Percentiles rank a stretch among this genome's conserved stretches.
Evolutionary conservation across 2,797 vertebrate genomes (phyloP).

Genomic region (Platyrinchus mystaceus): DNA sequence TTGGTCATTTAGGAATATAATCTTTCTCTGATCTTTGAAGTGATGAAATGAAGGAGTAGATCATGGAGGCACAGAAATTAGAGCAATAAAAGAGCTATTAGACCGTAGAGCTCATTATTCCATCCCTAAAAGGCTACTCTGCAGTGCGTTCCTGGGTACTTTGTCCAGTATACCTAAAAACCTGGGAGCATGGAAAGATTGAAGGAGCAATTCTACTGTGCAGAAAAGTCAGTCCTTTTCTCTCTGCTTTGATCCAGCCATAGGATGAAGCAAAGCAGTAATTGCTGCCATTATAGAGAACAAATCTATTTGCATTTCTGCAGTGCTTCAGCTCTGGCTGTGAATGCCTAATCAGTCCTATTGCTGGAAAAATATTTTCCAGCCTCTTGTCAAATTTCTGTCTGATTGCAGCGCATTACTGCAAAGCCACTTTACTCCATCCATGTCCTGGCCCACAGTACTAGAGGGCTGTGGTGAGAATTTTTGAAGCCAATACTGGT

Average conservation of each 20-base stretch:
- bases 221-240: slow-evolving; percentile 20
- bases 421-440: neutral
- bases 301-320: slow-evolving; percentile 61
- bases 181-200: neutral
- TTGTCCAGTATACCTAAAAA: slow-evolving; percentile 28
- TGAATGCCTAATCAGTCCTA: slow-evolving; percentile 57
- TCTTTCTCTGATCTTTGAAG: slow-evolving; percentile 12
- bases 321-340: slow-evolving; percentile 25
- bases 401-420: slow-evolving; percentile 23
- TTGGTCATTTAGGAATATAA: neutral
- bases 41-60: neutral
- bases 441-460: neutral
- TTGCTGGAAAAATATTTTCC: slow-evolving; percentile 47
- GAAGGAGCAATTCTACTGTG: neutral
- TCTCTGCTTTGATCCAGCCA: slow-evolving; percentile 41
- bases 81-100: slow-evolving; percentile 23
- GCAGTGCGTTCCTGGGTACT: neutral
- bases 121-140: neutral
- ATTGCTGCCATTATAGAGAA: slow-evolving; percentile 54
- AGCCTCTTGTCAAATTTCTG: slow-evolving; percentile 8
- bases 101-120: slow-evolving; percentile 6
- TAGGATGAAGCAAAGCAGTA: slow-evolving; percentile 49
- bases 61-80: neutral
- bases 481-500: neutral
- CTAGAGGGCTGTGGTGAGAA: neutral